phyloP scores from a whole-genome alignment of 1,140 invertebrate genomes.

The Rhagoletis zephyria region DNA sequence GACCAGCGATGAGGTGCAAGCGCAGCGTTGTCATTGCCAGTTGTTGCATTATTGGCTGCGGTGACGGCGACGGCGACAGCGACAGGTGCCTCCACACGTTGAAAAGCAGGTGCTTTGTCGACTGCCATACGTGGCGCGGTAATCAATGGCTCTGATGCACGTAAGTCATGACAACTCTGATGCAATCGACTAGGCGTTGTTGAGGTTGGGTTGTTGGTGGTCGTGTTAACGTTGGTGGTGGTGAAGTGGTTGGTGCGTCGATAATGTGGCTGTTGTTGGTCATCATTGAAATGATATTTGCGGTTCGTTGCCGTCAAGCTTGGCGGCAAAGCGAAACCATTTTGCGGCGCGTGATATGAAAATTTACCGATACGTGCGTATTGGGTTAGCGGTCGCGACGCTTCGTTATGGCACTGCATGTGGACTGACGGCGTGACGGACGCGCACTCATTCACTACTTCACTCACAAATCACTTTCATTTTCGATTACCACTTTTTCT shows the following conservation, averaged over 20 bases:
- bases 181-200: conserved; percentile 16
- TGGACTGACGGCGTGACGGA: not conserved
- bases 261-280: not conserved
- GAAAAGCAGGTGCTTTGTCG: not conserved
- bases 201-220: not conserved
- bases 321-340: not conserved
- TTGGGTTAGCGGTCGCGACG: conserved; percentile 21
- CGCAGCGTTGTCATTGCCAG: not conserved
- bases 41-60: not conserved
- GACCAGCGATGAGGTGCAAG: conserved; percentile 23
- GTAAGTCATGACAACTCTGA: conserved; percentile 33
- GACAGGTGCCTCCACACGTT: conserved; percentile 1
- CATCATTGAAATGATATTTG: conserved; percentile 35
- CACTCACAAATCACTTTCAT: conserved; percentile 31
- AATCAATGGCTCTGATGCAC: not conserved
- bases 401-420: conserved; percentile 21
- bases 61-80: not conserved
- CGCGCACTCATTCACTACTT: not conserved
- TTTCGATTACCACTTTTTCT: not conserved
- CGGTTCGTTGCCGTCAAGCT: not conserved
- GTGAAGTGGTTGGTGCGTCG: not conserved
- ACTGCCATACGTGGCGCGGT: not conserved
- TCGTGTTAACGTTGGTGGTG: not conserved
- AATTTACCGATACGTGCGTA: conserved; percentile 38
- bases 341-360: conserved; percentile 15